A percentile compares a stretch with the other conserved stretches of the same genome.
phyloP scores from a whole-genome alignment of 2,797 vertebrate species.

The Arremon aurantiirostris region DNA sequence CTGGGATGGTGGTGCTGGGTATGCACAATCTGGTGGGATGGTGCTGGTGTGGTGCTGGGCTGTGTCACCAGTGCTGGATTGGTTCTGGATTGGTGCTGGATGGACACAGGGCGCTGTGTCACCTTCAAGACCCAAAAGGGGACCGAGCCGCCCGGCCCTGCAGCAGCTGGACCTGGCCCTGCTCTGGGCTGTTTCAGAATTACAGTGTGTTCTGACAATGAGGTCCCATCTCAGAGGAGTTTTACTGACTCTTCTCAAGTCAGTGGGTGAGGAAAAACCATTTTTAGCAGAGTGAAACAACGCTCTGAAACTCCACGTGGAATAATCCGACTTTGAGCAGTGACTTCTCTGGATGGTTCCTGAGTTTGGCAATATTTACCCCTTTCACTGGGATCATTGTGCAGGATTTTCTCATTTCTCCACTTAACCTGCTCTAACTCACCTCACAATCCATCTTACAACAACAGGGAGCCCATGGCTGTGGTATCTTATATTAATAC shows the following conservation, averaged over 20 bases:
- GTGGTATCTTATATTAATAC: not conserved
- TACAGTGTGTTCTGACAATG: fast-evolving
- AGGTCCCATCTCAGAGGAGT: not conserved
- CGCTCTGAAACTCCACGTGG: fast-evolving
- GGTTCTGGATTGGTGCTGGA: not conserved
- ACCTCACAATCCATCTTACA: not conserved
- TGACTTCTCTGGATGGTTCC: not conserved
- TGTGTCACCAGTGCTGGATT: no score
- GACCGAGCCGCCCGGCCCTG: fast-evolving
- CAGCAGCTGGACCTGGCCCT: fast-evolving
- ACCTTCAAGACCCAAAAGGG: not conserved
- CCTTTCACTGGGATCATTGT: not conserved
- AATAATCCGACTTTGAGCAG: not conserved
- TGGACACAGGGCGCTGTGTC: not conserved
- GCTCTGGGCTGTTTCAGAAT: not conserved
- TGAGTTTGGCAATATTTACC: not conserved
- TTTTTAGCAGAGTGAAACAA: not conserved
- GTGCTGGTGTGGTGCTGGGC: no score
- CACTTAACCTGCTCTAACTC: not conserved
- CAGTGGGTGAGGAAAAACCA: not conserved
- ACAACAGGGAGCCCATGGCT: not conserved
- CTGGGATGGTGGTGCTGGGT: not conserved
- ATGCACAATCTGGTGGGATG: no score
- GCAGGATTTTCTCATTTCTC: not conserved
- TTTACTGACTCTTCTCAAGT: not conserved